Evolutionary conservation across 1,140 invertebrate species (phyloP), one percentile per base, ranked within the genome.

Genomic region (Euwallacea fornicatus): DNA sequence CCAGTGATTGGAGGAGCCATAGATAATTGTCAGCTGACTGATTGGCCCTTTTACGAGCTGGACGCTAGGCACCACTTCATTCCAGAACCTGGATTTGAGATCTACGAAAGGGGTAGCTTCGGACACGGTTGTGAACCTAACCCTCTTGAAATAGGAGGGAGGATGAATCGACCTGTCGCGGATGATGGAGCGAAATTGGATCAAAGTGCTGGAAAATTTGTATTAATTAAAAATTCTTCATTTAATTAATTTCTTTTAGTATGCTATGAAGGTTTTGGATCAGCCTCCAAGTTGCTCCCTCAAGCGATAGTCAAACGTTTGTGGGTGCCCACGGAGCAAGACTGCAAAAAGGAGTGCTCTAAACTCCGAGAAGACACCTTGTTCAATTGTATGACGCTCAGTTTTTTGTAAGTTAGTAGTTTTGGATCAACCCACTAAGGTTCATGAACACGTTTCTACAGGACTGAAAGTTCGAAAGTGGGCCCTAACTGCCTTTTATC

Each of bases 61-160:
- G 84, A 88, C 64, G 85, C 86, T 7, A 77, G 81, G 6, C 77
- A 79, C 0, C 86, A 89, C 66, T 82, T 90, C 0, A 81, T 85
- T 0, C 82, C 86, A 9, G 88, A 89, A 78, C 78, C 82, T 0
- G 85, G 86, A 0, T 90, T 90, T 47, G 91, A 93, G 78, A 82
- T 93, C 16, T 93, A 92, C 69, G 88, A 92, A 62, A 82, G 91
- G 54, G 91, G 90, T 0, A 93, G 91, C 78, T 93, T 89, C 73
- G 91, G 91, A 0, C 85, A 90, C 60, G 91, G 91, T 1, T 93
- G 91, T 72, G 90, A 93, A 79, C 86, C 89, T 0, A 84, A 86
- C 75, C 84, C 81, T 56, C 79, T 79, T 61, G 73, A 69, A 2
- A 76, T 81, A 13, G 72, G 74, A 44, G 76, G 75, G 13, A n/a